A percentile compares a stretch with the other conserved stretches of the same genome.
These are phyloP conservation scores for Chaetodon trifasciatus DNA, from an alignment of 2,797 vertebrate genomes.

Conservation along the genomic window DNA sequence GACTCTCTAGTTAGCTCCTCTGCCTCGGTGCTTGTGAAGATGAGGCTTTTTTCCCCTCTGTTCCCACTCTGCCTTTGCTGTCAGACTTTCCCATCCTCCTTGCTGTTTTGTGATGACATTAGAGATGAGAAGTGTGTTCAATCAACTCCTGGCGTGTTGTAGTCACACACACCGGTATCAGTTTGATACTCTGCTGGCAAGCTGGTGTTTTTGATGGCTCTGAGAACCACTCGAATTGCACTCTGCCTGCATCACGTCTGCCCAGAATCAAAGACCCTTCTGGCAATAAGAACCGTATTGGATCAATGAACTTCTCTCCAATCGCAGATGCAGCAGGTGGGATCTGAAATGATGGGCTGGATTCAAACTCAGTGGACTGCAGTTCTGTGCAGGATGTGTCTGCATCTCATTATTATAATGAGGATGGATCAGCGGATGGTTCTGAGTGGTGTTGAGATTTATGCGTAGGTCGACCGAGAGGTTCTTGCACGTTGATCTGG, in stretches of 20 bases:
- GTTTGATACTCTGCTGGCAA: background rate
- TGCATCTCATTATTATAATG: background rate
- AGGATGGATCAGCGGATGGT: background rate
- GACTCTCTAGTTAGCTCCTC: background rate
- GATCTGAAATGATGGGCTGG: background rate
- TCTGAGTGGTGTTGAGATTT: background rate
- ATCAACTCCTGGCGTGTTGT: background rate
- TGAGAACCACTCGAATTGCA: background rate
- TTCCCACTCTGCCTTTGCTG: background rate
- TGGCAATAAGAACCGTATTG: background rate
- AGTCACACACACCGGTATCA: background rate
- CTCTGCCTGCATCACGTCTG: background rate
- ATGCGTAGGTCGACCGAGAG: background rate
- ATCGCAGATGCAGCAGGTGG: background rate
- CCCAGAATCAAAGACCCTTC: background rate
- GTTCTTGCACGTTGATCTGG: background rate
- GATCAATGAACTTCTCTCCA: background rate
- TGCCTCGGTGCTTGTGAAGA: too few relatives aligned
- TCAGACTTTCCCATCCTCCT: background rate
- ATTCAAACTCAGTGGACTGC: background rate
- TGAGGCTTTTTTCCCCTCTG: background rate
- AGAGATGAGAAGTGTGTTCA: too few relatives aligned
- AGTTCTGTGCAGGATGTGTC: background rate
- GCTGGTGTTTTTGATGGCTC: background rate
- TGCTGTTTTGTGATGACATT: background rate